Evolutionary conservation across 2,113 vertebrate genomes (phyloP).

Genomic region (Microcebus lehilahytsara): DNA sequence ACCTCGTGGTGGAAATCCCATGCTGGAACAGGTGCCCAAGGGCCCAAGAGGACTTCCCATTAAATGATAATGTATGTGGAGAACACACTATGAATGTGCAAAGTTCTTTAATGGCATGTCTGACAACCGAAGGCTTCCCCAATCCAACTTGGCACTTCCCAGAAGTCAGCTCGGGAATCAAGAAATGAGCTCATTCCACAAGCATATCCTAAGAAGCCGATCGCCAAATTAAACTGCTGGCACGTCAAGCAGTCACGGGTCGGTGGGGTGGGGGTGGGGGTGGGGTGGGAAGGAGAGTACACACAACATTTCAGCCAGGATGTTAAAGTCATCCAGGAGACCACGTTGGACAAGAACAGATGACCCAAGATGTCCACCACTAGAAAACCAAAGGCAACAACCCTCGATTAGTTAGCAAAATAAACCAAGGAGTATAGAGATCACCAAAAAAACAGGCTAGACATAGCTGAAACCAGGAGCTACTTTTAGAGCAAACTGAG

Average conservation of each 20-base stretch:
- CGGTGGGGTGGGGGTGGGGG: fast-evolving
- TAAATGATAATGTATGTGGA: background rate
- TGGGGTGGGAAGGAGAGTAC: fast-evolving
- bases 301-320: background rate
- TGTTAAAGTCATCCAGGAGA: background rate
- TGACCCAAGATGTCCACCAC: background rate
- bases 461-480: background rate
- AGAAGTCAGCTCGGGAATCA: background rate
- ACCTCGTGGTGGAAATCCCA: background rate
- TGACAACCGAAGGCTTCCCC: background rate
- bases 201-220: background rate
- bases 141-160: background rate
- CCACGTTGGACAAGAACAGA: background rate
- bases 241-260: background rate
- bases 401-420: background rate
- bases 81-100: fast-evolving
- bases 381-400: background rate
- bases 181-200: background rate
- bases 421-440: background rate
- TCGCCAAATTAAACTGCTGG: background rate
- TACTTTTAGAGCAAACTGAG: fast-evolving
- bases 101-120: fast-evolving
- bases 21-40: background rate
- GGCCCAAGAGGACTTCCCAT: background rate
- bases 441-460: background rate